A percentile compares a stretch with the other conserved stretches of the same genome.
Evolutionary conservation across 2,113 vertebrate species (phyloP).

Genomic region (Sorex araneus): DNA sequence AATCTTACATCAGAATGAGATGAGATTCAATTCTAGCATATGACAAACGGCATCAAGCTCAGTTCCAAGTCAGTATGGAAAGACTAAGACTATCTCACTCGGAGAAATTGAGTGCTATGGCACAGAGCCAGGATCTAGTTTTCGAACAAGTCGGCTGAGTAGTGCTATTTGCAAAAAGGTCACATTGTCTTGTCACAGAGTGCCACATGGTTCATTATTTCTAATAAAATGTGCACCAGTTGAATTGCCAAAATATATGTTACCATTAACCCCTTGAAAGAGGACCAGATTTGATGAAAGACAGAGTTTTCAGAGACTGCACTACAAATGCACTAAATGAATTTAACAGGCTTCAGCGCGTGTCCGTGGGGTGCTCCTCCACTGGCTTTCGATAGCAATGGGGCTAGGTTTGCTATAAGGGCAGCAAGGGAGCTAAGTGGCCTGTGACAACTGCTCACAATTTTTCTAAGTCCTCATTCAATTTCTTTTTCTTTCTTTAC

Average conservation of each 20-base stretch:
- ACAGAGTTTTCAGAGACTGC: neutral
- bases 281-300: neutral
- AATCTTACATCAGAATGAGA: neutral
- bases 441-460: neutral
- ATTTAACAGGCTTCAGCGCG: too few relatives aligned
- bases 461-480: neutral
- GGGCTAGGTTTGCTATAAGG: neutral
- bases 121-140: neutral
- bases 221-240: neutral
- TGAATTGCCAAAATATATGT: neutral
- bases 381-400: neutral
- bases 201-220: neutral
- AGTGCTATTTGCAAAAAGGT: neutral
- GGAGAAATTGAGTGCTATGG: neutral
- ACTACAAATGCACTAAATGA: neutral
- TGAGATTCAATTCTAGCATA: neutral
- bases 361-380: fast-evolving
- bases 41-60: neutral
- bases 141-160: neutral
- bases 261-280: neutral
- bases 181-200: neutral
- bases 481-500: too few relatives aligned
- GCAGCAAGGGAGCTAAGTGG: neutral
- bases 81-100: neutral
- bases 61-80: too few relatives aligned